phyloP scores from a whole-genome alignment of 2,113 vertebrate species.

The Alethe diademata region DNA sequence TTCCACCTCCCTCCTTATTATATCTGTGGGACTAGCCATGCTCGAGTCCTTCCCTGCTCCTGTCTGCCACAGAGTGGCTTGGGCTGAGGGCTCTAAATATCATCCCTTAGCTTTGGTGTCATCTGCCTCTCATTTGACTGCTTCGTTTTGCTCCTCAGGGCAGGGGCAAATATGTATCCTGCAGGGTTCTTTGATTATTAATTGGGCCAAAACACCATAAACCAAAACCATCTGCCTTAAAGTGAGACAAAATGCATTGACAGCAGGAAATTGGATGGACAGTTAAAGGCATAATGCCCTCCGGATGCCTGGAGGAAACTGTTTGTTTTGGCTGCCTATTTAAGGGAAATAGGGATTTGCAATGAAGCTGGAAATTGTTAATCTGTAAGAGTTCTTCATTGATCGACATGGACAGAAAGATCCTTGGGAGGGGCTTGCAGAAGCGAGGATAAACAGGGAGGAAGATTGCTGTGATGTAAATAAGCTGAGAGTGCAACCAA shows the following conservation, averaged over 20 bases:
- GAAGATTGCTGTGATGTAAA: not conserved
- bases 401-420: not conserved
- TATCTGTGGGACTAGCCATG: not conserved
- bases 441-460: not conserved
- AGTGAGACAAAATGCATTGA: not conserved
- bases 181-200: not conserved
- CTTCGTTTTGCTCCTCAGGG: not conserved
- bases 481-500: not conserved
- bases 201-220: not conserved
- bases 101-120: not conserved
- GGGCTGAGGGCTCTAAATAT: not conserved
- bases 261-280: slow-evolving; percentile 9
- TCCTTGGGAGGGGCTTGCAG: not conserved
- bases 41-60: not conserved
- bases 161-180: not conserved
- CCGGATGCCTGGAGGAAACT: not conserved
- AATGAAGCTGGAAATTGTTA: slow-evolving; percentile 6
- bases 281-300: not conserved
- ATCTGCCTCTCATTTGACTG: not conserved
- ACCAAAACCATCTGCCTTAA: not conserved
- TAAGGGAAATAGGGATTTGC: slow-evolving; percentile 2
- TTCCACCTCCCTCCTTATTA: not conserved
- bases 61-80: not conserved
- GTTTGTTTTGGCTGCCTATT: not conserved
- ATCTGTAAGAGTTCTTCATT: not conserved